Evolutionary conservation across 2,888 invertebrate species (phyloP), one percentile per base, ranked within the genome.

Genomic region (Drosophila lutescens): DNA sequence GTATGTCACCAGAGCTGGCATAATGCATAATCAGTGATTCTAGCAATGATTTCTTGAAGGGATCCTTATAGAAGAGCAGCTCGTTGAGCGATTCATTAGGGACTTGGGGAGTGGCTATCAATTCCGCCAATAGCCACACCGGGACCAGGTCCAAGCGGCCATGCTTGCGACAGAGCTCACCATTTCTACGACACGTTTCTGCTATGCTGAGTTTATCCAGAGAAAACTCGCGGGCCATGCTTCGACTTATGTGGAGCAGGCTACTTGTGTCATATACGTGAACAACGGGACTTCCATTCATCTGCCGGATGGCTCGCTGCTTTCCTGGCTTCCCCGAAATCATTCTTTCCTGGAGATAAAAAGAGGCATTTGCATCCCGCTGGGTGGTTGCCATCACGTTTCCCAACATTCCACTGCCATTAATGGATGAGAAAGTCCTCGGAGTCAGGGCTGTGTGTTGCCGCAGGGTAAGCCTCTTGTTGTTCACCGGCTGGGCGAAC

Each of bases 21-120:
- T 96, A 97, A 91, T 97, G 96, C 50, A 95, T 93, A 88, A 97
- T 97, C 90, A 98, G 93, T 2, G 97, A 95, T 89, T 98, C 96
- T 75, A 98, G 94, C 81, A 98, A 93, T 83, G 95, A 95, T 89
- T 96, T 95, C 74, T 98, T 98, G 81, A 98, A 97, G 0, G 98
- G 98, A 93, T 97, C 97, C 54, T 94, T 93, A 54, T 96, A 96
- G 88, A 95, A 94, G 72, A 94, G 95, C 85, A 95, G 94, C 82
- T 96, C 95, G 80, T 93, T 89, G 49, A 92, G 92, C 47, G 93
- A 92, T 56, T 93, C 92, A 10, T 93, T 90, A 0, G 93, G 91
- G 1, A 92, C 91, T 57, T 93, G 91, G 0, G 94, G 92, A 0
- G 92, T 92, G 10, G 95, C 94, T 34, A 96, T 95, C 57, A 97